phyloP scores from a whole-genome alignment of 2,888 invertebrate genomes.

The Drosophila affinis region DNA sequence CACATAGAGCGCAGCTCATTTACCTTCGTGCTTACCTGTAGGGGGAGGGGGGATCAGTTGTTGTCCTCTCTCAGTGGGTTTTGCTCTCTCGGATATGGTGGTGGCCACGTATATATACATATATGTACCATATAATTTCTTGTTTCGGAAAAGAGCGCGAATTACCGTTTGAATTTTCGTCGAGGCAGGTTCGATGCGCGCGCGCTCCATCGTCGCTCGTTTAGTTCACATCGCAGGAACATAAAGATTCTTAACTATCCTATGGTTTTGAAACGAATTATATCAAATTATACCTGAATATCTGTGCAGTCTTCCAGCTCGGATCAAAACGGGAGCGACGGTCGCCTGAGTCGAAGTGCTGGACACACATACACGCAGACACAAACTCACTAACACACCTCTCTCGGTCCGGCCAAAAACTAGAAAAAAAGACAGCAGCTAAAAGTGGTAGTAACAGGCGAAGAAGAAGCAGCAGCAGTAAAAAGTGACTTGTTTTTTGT shows the following conservation, averaged over 20 bases:
- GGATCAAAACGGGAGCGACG: conserved; percentile 64
- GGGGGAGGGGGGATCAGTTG: conserved; percentile 72
- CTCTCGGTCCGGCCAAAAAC: conserved; percentile 58
- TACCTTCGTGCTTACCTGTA: conserved; percentile 62
- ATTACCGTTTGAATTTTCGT: conserved; percentile 2
- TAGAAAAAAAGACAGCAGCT: conserved; percentile 73
- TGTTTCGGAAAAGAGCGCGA: neutral
- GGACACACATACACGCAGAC: conserved; percentile 24
- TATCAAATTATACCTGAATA: neutral
- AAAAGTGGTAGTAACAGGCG: conserved; percentile 57
- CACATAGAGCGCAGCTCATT: too few species aligned
- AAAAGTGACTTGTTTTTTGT: conserved; percentile 74
- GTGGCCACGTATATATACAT: neutral
- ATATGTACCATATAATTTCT: conserved; percentile 2
- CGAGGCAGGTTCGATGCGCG: neutral
- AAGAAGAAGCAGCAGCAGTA: conserved; percentile 37
- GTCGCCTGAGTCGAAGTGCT: conserved; percentile 8
- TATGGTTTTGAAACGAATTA: neutral
- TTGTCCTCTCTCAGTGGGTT: conserved; percentile 30
- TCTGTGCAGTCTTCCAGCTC: conserved; percentile 30
- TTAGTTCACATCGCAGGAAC: neutral
- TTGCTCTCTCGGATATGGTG: neutral
- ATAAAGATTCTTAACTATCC: neutral
- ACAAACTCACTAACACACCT: conserved; percentile 41
- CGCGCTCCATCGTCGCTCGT: neutral